phyloP scores from a whole-genome alignment of 2,113 vertebrate species.

The Alosa alosa region DNA sequence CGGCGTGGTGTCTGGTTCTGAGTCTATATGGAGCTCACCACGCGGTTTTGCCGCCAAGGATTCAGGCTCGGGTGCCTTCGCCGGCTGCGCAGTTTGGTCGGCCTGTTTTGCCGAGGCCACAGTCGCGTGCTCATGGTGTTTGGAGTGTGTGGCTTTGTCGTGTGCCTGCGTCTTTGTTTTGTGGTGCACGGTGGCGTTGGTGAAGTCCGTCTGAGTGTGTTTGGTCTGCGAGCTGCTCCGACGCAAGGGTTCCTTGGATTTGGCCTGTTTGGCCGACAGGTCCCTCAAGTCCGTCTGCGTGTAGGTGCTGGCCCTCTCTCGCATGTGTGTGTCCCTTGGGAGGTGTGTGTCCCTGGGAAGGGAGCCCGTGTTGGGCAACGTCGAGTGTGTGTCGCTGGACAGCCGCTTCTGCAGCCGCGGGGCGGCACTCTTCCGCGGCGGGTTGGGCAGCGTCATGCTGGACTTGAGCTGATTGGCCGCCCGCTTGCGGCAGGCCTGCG shows the following conservation, averaged over 20 bases:
- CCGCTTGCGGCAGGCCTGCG: conserved; percentile 62
- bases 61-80: not conserved
- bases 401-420: conserved; percentile 48
- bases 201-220: conserved; percentile 32
- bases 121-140: not conserved
- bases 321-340: conserved; percentile 43
- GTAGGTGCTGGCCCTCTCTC: conserved; percentile 40
- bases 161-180: conserved; percentile 37
- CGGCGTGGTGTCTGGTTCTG: not conserved
- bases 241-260: not conserved
- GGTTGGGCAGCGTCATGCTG: conserved; percentile 69
- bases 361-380: conserved; percentile 41
- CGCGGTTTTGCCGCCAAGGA: not conserved
- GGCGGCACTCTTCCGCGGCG: conserved; percentile 41
- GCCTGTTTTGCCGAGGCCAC: not conserved
- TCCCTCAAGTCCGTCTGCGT: conserved; percentile 53
- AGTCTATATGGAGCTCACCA: not conserved
- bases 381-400: conserved; percentile 43
- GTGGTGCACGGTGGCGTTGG: conserved; percentile 28
- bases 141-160: conserved; percentile 16
- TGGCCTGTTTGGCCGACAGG: conserved; percentile 59
- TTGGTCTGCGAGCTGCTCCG: conserved; percentile 32
- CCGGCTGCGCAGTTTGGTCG: not conserved
- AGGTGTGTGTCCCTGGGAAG: conserved; percentile 35
- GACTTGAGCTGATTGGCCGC: conserved; percentile 57